A percentile compares a stretch with the other conserved stretches of the same genome.
Evolutionary conservation across 2,797 vertebrate species (phyloP).

Genomic region (Pteropus rufus): DNA sequence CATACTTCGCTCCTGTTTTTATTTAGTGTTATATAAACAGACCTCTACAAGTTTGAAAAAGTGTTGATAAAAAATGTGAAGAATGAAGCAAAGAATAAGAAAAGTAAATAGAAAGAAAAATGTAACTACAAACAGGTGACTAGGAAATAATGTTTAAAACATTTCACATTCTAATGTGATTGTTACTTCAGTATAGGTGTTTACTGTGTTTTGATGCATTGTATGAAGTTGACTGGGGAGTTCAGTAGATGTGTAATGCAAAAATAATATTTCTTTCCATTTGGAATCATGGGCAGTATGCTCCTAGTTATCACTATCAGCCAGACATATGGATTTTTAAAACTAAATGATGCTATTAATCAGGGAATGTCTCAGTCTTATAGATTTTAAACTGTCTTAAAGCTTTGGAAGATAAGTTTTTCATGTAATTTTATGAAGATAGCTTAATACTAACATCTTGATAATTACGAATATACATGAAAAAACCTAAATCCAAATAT

Average conservation of each 20-base stretch:
- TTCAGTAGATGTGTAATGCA: not conserved
- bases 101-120: not conserved
- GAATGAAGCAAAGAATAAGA: not conserved
- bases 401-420: not conserved
- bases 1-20: not conserved
- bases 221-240: not conserved
- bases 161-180: not conserved
- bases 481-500: not conserved
- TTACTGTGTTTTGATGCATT: not conserved
- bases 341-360: not conserved
- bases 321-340: not conserved
- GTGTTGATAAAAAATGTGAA: not conserved
- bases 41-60: not conserved
- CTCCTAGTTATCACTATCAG: not conserved
- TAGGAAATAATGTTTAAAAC: not conserved
- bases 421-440: not conserved
- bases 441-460: not conserved
- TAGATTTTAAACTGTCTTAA: not conserved
- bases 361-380: not conserved
- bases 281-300: not conserved
- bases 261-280: not conserved
- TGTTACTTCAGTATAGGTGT: not conserved
- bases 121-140: not conserved
- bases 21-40: not conserved
- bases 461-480: not conserved